Base-by-base conservation (phyloP, 2,888 invertebrate genomes). In the Chesias legatella region DNA sequence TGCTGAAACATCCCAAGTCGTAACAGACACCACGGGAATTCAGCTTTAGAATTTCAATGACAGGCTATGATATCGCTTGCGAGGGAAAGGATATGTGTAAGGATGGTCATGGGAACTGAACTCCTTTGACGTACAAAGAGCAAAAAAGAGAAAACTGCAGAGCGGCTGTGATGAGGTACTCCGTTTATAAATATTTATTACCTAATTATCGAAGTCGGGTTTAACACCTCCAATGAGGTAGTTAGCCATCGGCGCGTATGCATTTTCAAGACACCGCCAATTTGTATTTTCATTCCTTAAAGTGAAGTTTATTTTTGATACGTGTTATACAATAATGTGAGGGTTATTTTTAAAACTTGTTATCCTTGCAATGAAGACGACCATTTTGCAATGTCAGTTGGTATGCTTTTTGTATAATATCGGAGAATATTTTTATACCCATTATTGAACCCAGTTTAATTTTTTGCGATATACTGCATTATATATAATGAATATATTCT, bases 161-260 rank as follows among this genome's bases (percentile, higher is more conserved):
- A 17, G 50, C 54, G 58, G 56, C 59, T 60, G 60, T 73, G 76
- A 77, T 72, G 76, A 71, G 70, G 58, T 65, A 64, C 70, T 62
- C 53, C 69, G 67, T 77, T 81, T 83, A 82, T 84, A 84, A 85
- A 85, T 85, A 84, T 85, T 84, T 83, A 86, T 82, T 76, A 74
- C 76, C 79, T 77, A 74, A 82, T 83, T 83, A 84, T 77, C 56
- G 63, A 58, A 65, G 62, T 62, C 65, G 61, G 71, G 67, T 67
- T 78, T 76, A 73, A 73, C 77, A 74, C 73, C 63, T 76, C 59
- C 66, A 63, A 63, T 67, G 65, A 63, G 48, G 65, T 67, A 56
- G 69, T 68, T 64, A 65, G 71, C 73, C 68, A 60, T 59, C 53
- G 73, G 73, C 73, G 54, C 47, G 51, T 56, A 60, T 63, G 55